phyloP scores from a whole-genome alignment of 2,888 invertebrate species.

The Bombylius major region DNA sequence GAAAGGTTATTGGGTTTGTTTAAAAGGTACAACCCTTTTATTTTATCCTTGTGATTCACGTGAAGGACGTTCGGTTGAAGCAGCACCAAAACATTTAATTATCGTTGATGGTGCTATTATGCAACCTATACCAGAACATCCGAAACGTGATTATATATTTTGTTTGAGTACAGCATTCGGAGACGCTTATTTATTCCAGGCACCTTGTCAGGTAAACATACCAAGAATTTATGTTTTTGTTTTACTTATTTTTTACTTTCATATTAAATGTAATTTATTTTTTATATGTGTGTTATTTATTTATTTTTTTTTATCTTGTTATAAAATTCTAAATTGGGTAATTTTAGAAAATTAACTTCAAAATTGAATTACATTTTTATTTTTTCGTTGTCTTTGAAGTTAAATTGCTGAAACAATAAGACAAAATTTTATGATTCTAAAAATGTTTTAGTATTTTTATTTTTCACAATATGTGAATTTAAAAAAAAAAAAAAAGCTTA shows the following conservation, averaged over 20 bases:
- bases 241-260: not conserved
- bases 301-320: no score
- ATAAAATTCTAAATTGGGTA: no score
- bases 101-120: constrained; percentile 94
- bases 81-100: constrained; percentile 88
- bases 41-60: constrained; percentile 93
- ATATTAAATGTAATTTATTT: no score
- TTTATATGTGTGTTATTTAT: no score
- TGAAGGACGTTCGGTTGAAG: constrained; percentile 80
- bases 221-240: not conserved
- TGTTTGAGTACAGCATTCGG: constrained; percentile 96
- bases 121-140: constrained; percentile 98
- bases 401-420: no score
- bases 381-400: no score
- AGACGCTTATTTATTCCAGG: constrained; percentile 95
- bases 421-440: no score
- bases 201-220: constrained; percentile 55
- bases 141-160: constrained; percentile 94
- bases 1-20: constrained; percentile 98
- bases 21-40: constrained; percentile 90
- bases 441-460: no score
- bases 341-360: no score
- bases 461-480: no score
- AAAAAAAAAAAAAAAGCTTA: no score
- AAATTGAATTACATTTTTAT: no score